Percentiles rank a stretch among this genome's conserved stretches.
These are phyloP conservation scores for Cranoglanis bouderius DNA, from an alignment of 2,113 vertebrate species.

Conservation along the genomic window DNA sequence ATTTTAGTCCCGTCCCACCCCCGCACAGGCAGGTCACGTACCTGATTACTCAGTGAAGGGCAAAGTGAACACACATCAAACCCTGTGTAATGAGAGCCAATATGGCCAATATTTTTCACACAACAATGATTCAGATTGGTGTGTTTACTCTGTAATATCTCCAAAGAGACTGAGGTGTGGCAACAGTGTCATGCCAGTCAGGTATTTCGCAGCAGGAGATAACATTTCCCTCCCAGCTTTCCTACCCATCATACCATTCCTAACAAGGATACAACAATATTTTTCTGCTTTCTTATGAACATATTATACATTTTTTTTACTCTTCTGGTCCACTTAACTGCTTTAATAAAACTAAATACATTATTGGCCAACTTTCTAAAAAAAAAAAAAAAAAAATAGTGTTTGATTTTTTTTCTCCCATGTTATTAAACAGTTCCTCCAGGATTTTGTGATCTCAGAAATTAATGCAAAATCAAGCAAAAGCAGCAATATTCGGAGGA, in stretches of 20 bases:
- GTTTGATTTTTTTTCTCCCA: neutral
- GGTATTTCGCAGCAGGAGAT: slow-evolving; percentile 34
- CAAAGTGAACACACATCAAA: neutral
- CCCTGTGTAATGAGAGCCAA: slow-evolving; percentile 21
- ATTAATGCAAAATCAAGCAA: too few species aligned
- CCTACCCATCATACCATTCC: neutral
- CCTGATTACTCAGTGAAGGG: slow-evolving; percentile 51
- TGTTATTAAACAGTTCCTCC: neutral
- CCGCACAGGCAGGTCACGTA: neutral
- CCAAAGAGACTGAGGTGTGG: slow-evolving; percentile 56
- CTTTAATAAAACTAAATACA: neutral
- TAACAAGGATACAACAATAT: neutral
- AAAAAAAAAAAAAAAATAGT: neutral
- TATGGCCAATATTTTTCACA: slow-evolving; percentile 42
- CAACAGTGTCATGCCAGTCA: slow-evolving; percentile 31
- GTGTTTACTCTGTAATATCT: slow-evolving; percentile 55
- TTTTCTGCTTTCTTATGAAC: neutral
- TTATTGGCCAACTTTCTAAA: neutral
- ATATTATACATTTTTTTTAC: neutral
- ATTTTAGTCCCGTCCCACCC: neutral
- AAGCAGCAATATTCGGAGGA: too few species aligned
- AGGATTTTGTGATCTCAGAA: too few species aligned
- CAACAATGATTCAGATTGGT: neutral
- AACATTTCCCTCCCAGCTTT: slow-evolving; percentile 16
- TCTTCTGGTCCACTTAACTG: neutral